Percentiles rank a stretch among this genome's conserved stretches.
These are phyloP conservation scores for Aelia acuminata DNA, from an alignment of 2,888 invertebrate species.

Conservation along the genomic window DNA sequence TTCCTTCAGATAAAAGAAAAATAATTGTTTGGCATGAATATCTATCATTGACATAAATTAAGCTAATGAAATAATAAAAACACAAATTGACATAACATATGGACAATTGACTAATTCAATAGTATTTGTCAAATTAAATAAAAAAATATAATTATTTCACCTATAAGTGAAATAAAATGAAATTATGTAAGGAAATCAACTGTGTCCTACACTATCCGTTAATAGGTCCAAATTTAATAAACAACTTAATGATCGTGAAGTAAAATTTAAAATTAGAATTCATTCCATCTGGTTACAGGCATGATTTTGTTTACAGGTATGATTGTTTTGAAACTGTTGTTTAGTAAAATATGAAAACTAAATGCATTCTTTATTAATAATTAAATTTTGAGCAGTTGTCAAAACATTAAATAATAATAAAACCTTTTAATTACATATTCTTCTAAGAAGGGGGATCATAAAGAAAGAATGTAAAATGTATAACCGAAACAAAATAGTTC, in stretches of 20 bases:
- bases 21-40: not conserved
- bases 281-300: not conserved
- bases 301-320: not conserved
- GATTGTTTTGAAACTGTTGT: not conserved
- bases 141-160: not conserved
- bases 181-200: not conserved
- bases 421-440: no score
- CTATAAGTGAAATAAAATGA: not conserved
- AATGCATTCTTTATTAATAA: not conserved
- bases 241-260: not conserved
- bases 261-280: not conserved
- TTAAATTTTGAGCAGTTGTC: not conserved
- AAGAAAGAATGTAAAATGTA: no score
- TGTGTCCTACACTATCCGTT: not conserved
- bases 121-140: not conserved
- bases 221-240: not conserved
- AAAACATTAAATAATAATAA: not conserved
- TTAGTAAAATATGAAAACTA: not conserved
- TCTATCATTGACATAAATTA: not conserved
- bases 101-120: not conserved
- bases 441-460: no score
- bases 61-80: not conserved
- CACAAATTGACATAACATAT: not conserved
- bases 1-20: not conserved
- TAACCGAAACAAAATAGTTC: no score